Conservation (phyloP, 2,888 invertebrate species). For the Galerucella pusilla region DNA sequence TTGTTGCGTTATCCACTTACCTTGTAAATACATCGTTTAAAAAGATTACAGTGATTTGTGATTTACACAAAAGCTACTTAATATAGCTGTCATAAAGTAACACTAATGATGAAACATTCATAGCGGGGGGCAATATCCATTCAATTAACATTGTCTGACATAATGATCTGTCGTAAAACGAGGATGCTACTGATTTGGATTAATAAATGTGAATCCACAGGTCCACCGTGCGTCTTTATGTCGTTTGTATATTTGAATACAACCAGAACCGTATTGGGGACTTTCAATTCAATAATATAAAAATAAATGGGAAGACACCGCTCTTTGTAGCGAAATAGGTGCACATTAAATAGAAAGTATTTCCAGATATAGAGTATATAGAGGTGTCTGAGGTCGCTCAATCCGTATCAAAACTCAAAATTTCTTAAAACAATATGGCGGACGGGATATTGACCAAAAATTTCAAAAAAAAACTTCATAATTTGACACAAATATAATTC, state of each 20-base stretch:
- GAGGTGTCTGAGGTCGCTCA: no score
- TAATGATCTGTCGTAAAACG: slow-evolving; percentile 54
- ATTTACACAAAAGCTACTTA: slow-evolving; percentile 50
- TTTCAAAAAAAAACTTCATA: no score
- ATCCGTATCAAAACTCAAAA: no score
- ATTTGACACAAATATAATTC: no score
- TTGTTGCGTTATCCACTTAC: slow-evolving; percentile 15
- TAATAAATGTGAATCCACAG: slow-evolving; percentile 56
- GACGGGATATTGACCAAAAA: no score
- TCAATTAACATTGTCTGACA: slow-evolving; percentile 57
- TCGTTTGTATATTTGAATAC: slow-evolving; percentile 29
- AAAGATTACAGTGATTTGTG: slow-evolving; percentile 32
- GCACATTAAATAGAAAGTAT: no score
- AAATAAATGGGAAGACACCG: no score
- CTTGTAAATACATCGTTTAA: slow-evolving; percentile 26
- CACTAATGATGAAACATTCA: slow-evolving; percentile 55
- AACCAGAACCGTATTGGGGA: slow-evolving; percentile 16
- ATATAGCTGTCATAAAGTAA: slow-evolving; percentile 53
- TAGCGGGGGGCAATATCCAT: slow-evolving; percentile 56
- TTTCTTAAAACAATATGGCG: no score
- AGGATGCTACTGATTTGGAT: slow-evolving; percentile 51
- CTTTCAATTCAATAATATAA: no score
- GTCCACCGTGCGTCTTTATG: slow-evolving; percentile 46
- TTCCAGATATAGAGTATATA: no score
- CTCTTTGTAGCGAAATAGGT: no score